Evolutionary conservation across 2,888 invertebrate genomes (phyloP).

Genomic region (Cosmopolites sordidus): DNA sequence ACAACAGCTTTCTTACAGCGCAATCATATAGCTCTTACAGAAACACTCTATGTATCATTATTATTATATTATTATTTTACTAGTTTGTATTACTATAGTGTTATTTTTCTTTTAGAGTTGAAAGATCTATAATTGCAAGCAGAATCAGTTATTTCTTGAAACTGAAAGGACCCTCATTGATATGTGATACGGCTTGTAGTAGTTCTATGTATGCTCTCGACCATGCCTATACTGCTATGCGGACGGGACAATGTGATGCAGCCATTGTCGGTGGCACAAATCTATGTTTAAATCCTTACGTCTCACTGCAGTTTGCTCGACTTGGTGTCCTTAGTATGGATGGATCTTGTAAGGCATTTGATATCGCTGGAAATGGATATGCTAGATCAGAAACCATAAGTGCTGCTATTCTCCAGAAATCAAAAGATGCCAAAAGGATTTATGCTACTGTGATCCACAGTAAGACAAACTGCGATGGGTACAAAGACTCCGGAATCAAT

Average conservation of each 20-base stretch:
- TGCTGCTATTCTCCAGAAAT: slow-evolving; percentile 68
- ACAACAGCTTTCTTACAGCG: no score
- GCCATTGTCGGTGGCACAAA: slow-evolving; percentile 88
- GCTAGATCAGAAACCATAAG: slow-evolving; percentile 75
- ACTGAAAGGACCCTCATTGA: slow-evolving; percentile 81
- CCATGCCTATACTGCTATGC: slow-evolving; percentile 70
- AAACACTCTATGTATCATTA: no score
- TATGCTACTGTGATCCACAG: slow-evolving; percentile 18
- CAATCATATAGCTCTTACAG: no score
- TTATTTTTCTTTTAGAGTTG: slow-evolving; percentile 37
- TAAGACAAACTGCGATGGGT: slow-evolving; percentile 29
- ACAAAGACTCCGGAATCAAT: slow-evolving; percentile 44
- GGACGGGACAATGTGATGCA: slow-evolving; percentile 78
- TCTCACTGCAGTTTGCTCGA: slow-evolving; percentile 78
- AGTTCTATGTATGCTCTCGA: slow-evolving; percentile 86
- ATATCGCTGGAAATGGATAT: slow-evolving; percentile 77
- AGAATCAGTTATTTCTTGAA: slow-evolving; percentile 86
- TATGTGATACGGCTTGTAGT: slow-evolving; percentile 92
- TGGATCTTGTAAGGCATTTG: slow-evolving; percentile 88
- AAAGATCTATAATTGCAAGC: slow-evolving; percentile 87
- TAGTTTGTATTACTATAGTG: background rate
- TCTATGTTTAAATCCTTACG: slow-evolving; percentile 80
- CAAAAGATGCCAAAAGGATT: slow-evolving; percentile 47
- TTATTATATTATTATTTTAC: no score
- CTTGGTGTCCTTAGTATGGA: slow-evolving; percentile 76